Evolutionary conservation across 2,113 vertebrate species (phyloP), one percentile per base, ranked within the genome.

Genomic region (Salvelinus fontinalis): DNA sequence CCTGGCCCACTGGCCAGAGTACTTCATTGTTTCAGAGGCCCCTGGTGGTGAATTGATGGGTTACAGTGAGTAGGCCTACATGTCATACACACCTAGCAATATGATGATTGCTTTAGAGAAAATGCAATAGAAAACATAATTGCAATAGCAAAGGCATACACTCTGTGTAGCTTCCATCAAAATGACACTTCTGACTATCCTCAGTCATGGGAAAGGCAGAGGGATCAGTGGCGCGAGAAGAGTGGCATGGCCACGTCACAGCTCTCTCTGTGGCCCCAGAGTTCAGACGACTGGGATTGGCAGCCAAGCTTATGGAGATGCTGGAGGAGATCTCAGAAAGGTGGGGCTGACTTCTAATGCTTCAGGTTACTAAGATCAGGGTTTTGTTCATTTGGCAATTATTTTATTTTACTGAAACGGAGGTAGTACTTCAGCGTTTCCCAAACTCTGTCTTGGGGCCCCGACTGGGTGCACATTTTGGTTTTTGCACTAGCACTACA

Each of bases 191-290:
- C 12, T 78, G 5, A 69, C 2, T 84, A 0, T 68, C 77, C 79
- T 83, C 91, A 98, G 97, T 97, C 79, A 98, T 98, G 97, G 97
- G 97, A 3, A 99, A 99, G 92, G 97, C 97, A 0, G 98, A 99
- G 89, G 97, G 98, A 59, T 99, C 97, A 0, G 97, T 99, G 78
- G 96, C 97, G 0, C 92, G 97, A 22, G 97, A 99, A 70, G 97
- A 99, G 75, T 99, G 98, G 97, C 97, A 99, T 0, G 97, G 98
- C 0, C 97, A 99, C 0, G 97, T 99, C 75, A 99, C 98, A 0
- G 97, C 98, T 1, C 93, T 98, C 20, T 98, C 97, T 0, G 97
- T 99, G 0, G 97, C 97, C 0, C 98, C 97, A 0, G 97, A 99
- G 86, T 99, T 99, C 86, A 93, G 97, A 14, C 88, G 97, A 2